Base-by-base conservation (phyloP, 2,113 vertebrate genomes). In the Piprites chloris region DNA sequence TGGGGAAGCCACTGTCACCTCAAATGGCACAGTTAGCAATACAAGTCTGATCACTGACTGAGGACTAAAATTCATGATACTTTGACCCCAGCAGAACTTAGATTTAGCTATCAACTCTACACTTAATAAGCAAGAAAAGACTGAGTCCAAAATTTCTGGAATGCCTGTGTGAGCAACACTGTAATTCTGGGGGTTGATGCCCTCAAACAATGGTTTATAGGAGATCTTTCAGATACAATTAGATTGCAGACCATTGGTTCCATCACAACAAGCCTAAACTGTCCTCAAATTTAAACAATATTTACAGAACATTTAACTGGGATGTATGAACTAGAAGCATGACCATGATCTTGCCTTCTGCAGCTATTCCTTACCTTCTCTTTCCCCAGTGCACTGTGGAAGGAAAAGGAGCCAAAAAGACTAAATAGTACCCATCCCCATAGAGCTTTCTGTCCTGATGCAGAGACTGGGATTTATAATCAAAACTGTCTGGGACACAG, bases 401-500 rank as follows among this genome's bases (percentile, higher is more conserved):
- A 53, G 19, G 7, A 84, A 77, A 86, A 92, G 13, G 9, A 92
- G 17, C 17, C 39, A 74, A 50, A 35, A 8, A 65, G 39, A 71
- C 33, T 68, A 86, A 84, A 58, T 2, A 92, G 52, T 15, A 46
- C 32, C 55, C 79, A 55, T 66, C 23, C 24, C 47, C 80, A 82
- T 0, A n/a, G 44, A 82, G 44, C 15, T 30, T 81, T 84, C 73
- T 81, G 35, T 21, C 52, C n/a, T 0, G 0, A 44, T 89, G 65
- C 20, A 91, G 61, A 72, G 89, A 90, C 56, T 75, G 61, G 86
- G 86, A 95, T 94, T 97, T 96, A 81, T 65, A 93, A 96, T 91
- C 83, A 87, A 97, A 96, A 92, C 91, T 90, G 96, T 85, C 95
- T 94, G 94, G 93, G 84, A 82, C 35, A 80, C 86, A 94, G 94